Base-by-base conservation (phyloP, 2,113 vertebrate genomes). In the Cyprinodon tularosa region DNA sequence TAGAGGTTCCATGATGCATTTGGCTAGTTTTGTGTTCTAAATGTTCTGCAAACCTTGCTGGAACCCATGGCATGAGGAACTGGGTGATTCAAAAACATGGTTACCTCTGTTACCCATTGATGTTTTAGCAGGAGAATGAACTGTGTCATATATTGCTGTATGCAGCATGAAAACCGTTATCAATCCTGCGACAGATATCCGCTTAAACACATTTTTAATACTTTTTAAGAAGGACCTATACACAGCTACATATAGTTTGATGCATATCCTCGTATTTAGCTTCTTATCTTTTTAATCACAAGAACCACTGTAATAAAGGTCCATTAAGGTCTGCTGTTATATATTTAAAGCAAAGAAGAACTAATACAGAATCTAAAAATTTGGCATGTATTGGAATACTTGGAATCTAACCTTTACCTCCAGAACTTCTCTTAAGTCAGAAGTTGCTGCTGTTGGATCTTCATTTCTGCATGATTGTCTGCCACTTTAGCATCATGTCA, bases 401-500 rank as follows among this genome's bases (percentile, higher is more conserved):
- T 4, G 42, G 5, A 42, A 9, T 42, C 42, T 6, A 42, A 42
- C 9, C 42, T 77, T 72, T 87, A 83, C 71, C 75, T 53, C 47
- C 57, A 76, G 63, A 68, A 65, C 4, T 62, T 74, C 38, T 74
- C 20, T 50, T 36, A 48, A 65, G 66, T 81, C 38, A 74, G 3
- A 76, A 78, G 61, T 74, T 66, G 7, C 60, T 66, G 53, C 61
- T 71, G 13, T 83, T 71, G 74, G 78, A 48, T 76, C 74, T 73
- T 61, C 64, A 66, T 59, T 81, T 82, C 66, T n/a, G 74, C 76
- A 38, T 60, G 84, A 68, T 65, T 60, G 62, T 77, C 71, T 74
- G 72, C 78, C 76, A 70, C 86, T 81, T 29, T 62, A 73, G 78
- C 65, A 57, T 71, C 70, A 77, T 60, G 64, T 68, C 62, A 20